Percentiles rank a stretch among this genome's conserved stretches.
Conservation (phyloP, 2,888 invertebrate genomes). For the Stomorhina lunata region DNA sequence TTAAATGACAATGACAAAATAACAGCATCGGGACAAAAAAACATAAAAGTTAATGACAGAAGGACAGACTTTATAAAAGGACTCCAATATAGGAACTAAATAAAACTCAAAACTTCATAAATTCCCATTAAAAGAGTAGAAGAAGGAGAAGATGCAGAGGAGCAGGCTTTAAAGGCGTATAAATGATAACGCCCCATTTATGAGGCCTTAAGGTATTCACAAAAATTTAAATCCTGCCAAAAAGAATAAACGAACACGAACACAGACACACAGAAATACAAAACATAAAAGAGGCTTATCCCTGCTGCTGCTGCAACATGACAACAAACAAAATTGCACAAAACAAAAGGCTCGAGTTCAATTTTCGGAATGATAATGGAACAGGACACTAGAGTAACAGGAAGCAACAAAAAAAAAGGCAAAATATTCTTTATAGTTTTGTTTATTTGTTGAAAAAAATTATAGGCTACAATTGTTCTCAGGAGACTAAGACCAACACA, state of each 20-base stretch:
- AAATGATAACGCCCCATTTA: constrained; percentile 35
- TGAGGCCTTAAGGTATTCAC: constrained; percentile 30
- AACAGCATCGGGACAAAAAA: not conserved
- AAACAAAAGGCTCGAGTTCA: constrained; percentile 13
- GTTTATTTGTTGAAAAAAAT: too few relatives aligned
- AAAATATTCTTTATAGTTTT: too few relatives aligned
- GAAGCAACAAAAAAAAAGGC: not conserved
- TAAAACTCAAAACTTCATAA: not conserved
- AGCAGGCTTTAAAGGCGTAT: too few relatives aligned
- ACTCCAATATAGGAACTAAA: not conserved
- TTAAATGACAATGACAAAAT: not conserved
- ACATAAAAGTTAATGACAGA: not conserved
- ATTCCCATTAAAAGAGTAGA: not conserved
- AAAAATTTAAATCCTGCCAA: not conserved
- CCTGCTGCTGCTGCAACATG: too few relatives aligned
- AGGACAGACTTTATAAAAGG: not conserved
- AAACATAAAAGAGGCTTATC: not conserved
- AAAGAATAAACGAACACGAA: not conserved
- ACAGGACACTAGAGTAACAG: too few relatives aligned
- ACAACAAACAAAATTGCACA: not conserved
- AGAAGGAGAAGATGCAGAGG: too few relatives aligned
- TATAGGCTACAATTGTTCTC: too few relatives aligned
- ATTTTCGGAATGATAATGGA: constrained; percentile 25
- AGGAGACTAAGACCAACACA: too few relatives aligned
- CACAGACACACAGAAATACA: too few relatives aligned